phyloP scores from a whole-genome alignment of 2,888 invertebrate species.

The Drosophila lacicola region DNA sequence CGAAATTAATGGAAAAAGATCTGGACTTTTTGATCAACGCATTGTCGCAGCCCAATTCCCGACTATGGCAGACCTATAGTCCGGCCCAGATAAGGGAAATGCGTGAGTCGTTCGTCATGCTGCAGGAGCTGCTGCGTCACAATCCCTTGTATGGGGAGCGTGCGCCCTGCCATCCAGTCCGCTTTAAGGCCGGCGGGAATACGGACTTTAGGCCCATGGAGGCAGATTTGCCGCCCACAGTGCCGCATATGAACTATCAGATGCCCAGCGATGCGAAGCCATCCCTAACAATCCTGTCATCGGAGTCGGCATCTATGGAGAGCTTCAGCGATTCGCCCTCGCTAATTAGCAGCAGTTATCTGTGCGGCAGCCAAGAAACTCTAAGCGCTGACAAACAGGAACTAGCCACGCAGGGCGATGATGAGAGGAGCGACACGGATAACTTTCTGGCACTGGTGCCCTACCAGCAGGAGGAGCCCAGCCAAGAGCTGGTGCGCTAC shows the following conservation, averaged over 20 bases:
- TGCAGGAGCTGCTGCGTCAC: conserved; percentile 38
- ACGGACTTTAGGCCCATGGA: background rate
- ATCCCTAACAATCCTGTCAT: background rate
- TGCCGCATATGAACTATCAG: background rate
- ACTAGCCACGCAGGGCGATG: conserved; percentile 5
- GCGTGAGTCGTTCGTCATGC: conserved; percentile 54
- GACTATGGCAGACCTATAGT: conserved; percentile 34
- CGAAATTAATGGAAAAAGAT: conserved; percentile 57
- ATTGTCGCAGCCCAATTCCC: conserved; percentile 49
- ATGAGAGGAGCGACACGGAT: conserved; percentile 16
- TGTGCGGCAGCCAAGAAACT: background rate
- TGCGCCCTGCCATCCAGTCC: background rate
- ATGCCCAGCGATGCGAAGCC: background rate
- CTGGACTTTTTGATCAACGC: conserved; percentile 62
- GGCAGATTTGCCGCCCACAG: background rate
- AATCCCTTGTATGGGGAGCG: conserved; percentile 6
- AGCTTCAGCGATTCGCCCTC: background rate
- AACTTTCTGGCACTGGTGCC: conserved; percentile 44
- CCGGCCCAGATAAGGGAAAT: conserved; percentile 55
- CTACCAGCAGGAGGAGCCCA: conserved; percentile 18
- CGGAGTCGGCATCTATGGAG: background rate
- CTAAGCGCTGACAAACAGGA: conserved; percentile 1
- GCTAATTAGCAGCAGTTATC: background rate
- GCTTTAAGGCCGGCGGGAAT: conserved; percentile 56
- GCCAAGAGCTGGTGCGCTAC: conserved; percentile 37